Conservation (phyloP, 2,888 invertebrate genomes). For the Acrobeloides nanus region DNA sequence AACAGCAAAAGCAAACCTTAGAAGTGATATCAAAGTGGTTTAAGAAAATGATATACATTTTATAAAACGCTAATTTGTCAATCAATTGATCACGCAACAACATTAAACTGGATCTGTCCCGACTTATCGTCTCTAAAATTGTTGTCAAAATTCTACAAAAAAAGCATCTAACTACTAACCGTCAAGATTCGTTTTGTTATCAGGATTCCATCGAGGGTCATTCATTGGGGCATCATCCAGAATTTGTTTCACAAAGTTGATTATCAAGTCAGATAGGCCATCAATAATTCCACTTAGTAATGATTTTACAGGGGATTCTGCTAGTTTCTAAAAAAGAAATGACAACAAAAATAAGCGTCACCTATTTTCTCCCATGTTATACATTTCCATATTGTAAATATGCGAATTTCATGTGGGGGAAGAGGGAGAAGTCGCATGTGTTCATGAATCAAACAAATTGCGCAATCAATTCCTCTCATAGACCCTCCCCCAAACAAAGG, state of each 20-base stretch:
- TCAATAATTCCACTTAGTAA: too few species aligned
- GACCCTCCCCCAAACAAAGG: too few species aligned
- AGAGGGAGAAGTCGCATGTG: too few species aligned
- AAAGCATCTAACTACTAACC: constrained; percentile 1
- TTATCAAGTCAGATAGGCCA: constrained; percentile 1
- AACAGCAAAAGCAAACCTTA: constrained; percentile 14
- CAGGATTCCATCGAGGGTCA: constrained; percentile 14
- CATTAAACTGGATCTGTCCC: not conserved
- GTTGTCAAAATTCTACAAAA: not conserved
- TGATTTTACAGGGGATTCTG: too few species aligned
- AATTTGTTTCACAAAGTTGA: constrained; percentile 10
- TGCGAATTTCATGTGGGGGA: too few species aligned
- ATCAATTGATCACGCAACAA: constrained; percentile 15
- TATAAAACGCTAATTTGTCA: constrained; percentile 26
- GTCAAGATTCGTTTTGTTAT: too few species aligned
- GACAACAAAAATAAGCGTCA: too few species aligned
- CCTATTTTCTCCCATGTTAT: too few species aligned
- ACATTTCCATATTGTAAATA: too few species aligned
- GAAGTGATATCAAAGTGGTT: constrained; percentile 19
- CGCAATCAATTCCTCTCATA: too few species aligned
- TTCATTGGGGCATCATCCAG: constrained; percentile 10
- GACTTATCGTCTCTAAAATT: not conserved
- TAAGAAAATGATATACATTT: constrained; percentile 25
- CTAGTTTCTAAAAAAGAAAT: too few species aligned
- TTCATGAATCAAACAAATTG: too few species aligned